Base-by-base conservation (phyloP, 2,888 invertebrate species). In the Cactoblastis cactorum region DNA sequence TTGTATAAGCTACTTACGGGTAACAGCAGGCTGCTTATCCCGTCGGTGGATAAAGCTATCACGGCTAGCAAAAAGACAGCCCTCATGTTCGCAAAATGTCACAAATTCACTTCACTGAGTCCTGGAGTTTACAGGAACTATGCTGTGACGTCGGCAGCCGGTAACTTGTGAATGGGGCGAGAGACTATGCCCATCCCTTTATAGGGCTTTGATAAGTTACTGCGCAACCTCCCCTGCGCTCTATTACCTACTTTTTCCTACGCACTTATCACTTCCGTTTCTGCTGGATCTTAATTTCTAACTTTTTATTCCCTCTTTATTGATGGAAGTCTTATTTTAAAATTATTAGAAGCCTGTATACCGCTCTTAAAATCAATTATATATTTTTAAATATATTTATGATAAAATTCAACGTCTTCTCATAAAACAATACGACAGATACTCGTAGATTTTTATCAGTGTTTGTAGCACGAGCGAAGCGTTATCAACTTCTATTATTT, bases 171-270 rank as follows among this genome's bases (percentile, higher is more conserved):
- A 86, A 87, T 84, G 83, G 77, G 74, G 65, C 72, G 74, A 63
- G 66, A 66, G 65, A 67, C 63, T 63, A 66, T 67, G 65, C 65
- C 71, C 72, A 67, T 72, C 74, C 77, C 80, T 85, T 85, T 88
- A 87, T 88, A 88, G 69, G 77, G 70, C 65, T 65, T 61, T 66
- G 62, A 56, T 62, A 61, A 63, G 72, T 68, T 77, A 70, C 85
- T 86, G 88, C 88, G 88, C 88, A 87, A 63, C 71, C 75, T 69
- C 65, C 54, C 66, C 77, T 81, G 87, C 84, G 86, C 84, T 74
- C 67, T 62, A 53, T 41, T 57, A 56, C 55, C 57, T 58, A 59
- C 55, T 61, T 56, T 55, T 57, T 61, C 56, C 61, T 64, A 65
- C 65, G 65, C 62, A 57, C 58, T 62, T 61, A 62, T 61, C 57